Evolutionary conservation across 2,113 vertebrate genomes (phyloP).

Genomic region (Phycodurus eques): DNA sequence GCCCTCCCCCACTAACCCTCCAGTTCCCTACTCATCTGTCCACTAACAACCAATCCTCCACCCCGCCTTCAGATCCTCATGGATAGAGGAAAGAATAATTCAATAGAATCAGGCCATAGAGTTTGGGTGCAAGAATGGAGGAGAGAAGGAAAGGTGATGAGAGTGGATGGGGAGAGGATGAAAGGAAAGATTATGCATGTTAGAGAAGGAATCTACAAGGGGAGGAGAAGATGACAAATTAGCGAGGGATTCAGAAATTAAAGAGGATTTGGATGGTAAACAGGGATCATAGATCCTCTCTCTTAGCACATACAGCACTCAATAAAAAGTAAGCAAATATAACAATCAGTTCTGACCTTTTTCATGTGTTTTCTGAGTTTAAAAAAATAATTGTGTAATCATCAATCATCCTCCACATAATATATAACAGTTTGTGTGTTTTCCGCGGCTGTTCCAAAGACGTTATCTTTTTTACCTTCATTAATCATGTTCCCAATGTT

Average conservation of each 20-base stretch:
- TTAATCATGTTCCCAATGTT: background rate
- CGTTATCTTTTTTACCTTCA: background rate
- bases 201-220: constrained; percentile 6
- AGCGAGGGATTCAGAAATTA: constrained; percentile 18
- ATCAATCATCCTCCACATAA: background rate
- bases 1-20: background rate
- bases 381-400: background rate
- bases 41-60: background rate
- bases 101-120: constrained; percentile 28
- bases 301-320: constrained; percentile 28
- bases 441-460: background rate
- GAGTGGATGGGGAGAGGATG: background rate
- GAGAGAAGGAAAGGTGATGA: background rate
- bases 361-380: constrained; percentile 9
- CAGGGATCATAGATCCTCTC: constrained; percentile 36
- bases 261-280: constrained; percentile 47
- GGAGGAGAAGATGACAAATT: constrained; percentile 20
- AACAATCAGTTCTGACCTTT: constrained; percentile 36
- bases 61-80: constrained; percentile 22
- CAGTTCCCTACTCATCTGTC: constrained; percentile 8
- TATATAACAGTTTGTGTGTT: background rate
- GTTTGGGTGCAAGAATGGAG: background rate
- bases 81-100: constrained; percentile 38
- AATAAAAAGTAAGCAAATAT: constrained; percentile 42
- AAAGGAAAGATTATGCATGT: constrained; percentile 20